A percentile compares a stretch with the other conserved stretches of the same genome.
phyloP scores from a whole-genome alignment of 1,140 invertebrate genomes.

The Zaprionus tsacasi region DNA sequence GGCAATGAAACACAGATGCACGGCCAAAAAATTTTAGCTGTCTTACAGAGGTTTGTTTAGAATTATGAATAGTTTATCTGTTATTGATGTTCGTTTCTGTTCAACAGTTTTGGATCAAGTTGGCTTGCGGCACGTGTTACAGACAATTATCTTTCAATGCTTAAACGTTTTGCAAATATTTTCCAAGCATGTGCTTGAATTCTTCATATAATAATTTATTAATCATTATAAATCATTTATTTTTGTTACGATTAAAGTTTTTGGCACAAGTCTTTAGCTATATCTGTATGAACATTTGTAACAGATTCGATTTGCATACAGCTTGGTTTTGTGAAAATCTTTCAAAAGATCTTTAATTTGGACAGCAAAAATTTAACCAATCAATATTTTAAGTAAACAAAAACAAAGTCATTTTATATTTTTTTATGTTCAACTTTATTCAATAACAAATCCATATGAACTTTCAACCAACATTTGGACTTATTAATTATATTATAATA shows the following conservation, averaged over 20 bases:
- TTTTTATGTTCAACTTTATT: conserved; percentile 60
- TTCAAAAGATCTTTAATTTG: not conserved
- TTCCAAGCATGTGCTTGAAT: conserved; percentile 15
- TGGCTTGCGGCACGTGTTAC: conserved; percentile 33
- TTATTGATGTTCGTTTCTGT: not conserved
- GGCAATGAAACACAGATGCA: not conserved
- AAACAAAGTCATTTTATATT: not conserved
- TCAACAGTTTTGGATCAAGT: conserved; percentile 35
- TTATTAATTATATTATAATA: conserved; percentile 59
- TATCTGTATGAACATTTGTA: too few species aligned
- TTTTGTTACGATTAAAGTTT: too few species aligned
- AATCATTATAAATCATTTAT: too few species aligned
- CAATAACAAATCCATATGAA: conserved; percentile 54
- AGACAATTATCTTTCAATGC: conserved; percentile 23
- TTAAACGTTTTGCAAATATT: conserved; percentile 13
- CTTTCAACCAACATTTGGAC: conserved; percentile 49
- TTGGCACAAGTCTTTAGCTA: too few species aligned
- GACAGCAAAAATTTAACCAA: too few species aligned
- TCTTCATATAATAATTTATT: too few species aligned
- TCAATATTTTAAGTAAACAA: too few species aligned
- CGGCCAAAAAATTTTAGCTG: conserved; percentile 6
- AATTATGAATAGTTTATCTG: not conserved
- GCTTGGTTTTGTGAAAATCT: too few species aligned
- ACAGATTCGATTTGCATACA: too few species aligned
- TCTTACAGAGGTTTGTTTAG: conserved; percentile 19